Base-by-base conservation (phyloP, 1,140 invertebrate species). In the Helicoverpa zea region DNA sequence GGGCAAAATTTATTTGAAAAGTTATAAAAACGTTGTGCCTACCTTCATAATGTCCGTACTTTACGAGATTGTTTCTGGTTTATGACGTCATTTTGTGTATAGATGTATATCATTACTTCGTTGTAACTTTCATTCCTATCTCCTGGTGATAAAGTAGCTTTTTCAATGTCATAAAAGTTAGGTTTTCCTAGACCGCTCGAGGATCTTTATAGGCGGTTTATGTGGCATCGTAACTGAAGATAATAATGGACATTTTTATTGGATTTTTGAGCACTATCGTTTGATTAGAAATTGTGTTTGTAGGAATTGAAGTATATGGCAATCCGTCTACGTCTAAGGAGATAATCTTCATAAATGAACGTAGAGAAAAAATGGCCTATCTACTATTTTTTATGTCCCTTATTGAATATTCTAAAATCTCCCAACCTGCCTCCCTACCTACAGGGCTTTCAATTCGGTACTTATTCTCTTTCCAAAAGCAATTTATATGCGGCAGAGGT, bases 201-300 rank as follows among this genome's bases (percentile, higher is more conserved):
- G 2, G 23, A 63, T 82, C 47, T 89, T 88, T 90, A 89, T 78
- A 79, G 81, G 74, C 79, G 80, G 80, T 90, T 92, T 91, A 90
- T 88, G 83, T 81, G 49, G 12, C 66, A 49, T 87, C 89, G 88
- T 91, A 89, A 91, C 82, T 74, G 54, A 76, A 76, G 51, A 83
- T 75, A 84, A 87, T 84, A 86, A 88, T 84, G 76, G 79, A 83
- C 61, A 84, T 90, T 87, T 88, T 86, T 70, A 86, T 87, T 87
- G 66, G 56, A 63, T 83, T 86, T 88, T 86, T 86, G 82, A 84
- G 72, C 49, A 76, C 49, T 29, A 72, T 72, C 68, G 54, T 72
- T 64, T 68, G 64, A 68, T 68, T 68, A 49, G 16, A 49, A 49
- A 2, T 43, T 18, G 11, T 66, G 18, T 51, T 78, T 56, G 63